phyloP scores from a whole-genome alignment of 2,888 invertebrate species.

The Epirrita christyi region DNA sequence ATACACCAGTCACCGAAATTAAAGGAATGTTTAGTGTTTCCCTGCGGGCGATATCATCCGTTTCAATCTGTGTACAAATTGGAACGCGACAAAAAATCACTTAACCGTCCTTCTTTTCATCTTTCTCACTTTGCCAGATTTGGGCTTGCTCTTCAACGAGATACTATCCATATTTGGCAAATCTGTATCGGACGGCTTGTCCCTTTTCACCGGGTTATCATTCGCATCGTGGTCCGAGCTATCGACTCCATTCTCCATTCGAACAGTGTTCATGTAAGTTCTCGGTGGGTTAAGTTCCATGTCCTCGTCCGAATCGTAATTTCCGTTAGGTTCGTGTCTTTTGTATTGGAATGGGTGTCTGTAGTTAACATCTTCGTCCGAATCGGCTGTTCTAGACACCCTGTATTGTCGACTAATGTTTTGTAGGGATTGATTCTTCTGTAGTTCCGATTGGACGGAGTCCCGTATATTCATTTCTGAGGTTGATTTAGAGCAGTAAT shows the following conservation, averaged over 20 bases:
- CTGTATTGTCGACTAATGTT: slow-evolving; percentile 66
- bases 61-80: slow-evolving; percentile 73
- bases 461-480: slow-evolving; percentile 71
- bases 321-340: slow-evolving; percentile 65
- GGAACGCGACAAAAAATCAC: slow-evolving; percentile 78
- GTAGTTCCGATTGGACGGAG: slow-evolving; percentile 60
- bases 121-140: slow-evolving; percentile 69
- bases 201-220: slow-evolving; percentile 58
- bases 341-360: slow-evolving; percentile 59
- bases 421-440: slow-evolving; percentile 78
- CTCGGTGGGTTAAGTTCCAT: slow-evolving; percentile 56
- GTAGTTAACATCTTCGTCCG: slow-evolving; percentile 69
- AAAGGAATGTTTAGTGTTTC: slow-evolving; percentile 64
- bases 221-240: slow-evolving; percentile 72
- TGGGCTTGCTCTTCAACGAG: slow-evolving; percentile 65
- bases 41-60: slow-evolving; percentile 48
- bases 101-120: slow-evolving; percentile 71
- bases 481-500: slow-evolving; percentile 71
- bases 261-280: slow-evolving; percentile 53
- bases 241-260: slow-evolving; percentile 72
- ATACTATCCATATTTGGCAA: slow-evolving; percentile 70
- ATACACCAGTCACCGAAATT: slow-evolving; percentile 65
- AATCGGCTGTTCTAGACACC: slow-evolving; percentile 56
- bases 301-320: slow-evolving; percentile 71
- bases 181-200: slow-evolving; percentile 54